Evolutionary conservation across 2,113 vertebrate genomes (phyloP), one percentile per base, ranked within the genome.

Genomic region (Gopherus flavomarginatus): DNA sequence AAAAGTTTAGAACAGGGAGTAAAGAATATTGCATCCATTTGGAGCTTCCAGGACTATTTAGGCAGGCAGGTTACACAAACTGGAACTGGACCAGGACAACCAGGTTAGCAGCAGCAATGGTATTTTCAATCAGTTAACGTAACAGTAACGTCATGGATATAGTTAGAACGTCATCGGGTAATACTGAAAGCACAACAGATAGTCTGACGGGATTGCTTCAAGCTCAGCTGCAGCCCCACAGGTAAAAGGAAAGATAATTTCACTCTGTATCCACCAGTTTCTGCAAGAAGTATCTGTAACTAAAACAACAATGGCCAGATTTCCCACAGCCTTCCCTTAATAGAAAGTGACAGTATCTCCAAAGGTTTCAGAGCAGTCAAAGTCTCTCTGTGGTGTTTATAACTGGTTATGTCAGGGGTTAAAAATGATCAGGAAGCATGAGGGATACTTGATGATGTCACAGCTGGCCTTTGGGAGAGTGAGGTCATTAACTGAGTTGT

Each of bases 401-500:
- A 97, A 91, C 80, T 95, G 97, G 88, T 91, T 92, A 92, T 96
- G 89, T 88, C 87, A 95, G 93, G 94, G 97, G 97, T 98, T 98
- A 97, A 95, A 72, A 98, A 97, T 97, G 89, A 97, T 97, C 98
- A 97, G 97, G 95, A 95, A 97, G 93, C 89, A 49, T 95, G 65
- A 89, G 95, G 85, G 79, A 94, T 96, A 85, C n/a, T 59, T 90
- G 90, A 85, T 98, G 98, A 99, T 98, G 98, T 98, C 98, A 97
- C 86, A 92, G 98, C 96, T 96, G 83, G 92, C 96, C 96, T 88
- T 91, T 53, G 95, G 95, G 97, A 97, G 97, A 94, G 91, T 81
- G 98, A 99, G 98, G 98, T 99, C 98, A 98, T 98, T 96, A 96
- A 97, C 95, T 95, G 97, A 96, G 96, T 89, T 97, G 95, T 89